phyloP scores from a whole-genome alignment of 2,888 invertebrate genomes.

The Oxystoma pomonae region DNA sequence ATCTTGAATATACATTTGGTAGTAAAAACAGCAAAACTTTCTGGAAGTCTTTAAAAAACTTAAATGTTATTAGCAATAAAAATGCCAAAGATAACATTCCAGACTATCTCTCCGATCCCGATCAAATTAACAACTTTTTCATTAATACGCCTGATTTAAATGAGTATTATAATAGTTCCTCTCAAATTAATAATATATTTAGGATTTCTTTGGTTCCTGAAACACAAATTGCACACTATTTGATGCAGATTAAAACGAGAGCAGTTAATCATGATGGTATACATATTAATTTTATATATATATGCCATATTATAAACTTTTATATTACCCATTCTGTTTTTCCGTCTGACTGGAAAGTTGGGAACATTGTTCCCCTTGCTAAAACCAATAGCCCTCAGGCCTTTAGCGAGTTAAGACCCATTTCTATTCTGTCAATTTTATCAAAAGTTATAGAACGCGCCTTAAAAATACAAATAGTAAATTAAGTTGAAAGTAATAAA shows the following conservation, averaged over 20 bases:
- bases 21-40: neutral
- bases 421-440: neutral
- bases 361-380: too few relatives aligned
- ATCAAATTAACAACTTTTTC: conserved; percentile 3
- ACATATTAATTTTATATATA: neutral
- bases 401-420: neutral
- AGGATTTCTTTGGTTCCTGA: neutral
- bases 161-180: neutral
- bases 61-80: neutral
- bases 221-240: neutral
- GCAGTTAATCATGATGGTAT: conserved; percentile 1
- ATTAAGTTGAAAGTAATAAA: neutral
- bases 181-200: neutral
- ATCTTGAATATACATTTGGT: neutral
- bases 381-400: too few relatives aligned
- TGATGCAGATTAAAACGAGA: neutral
- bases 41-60: conserved; percentile 1
- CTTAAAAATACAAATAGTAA: neutral
- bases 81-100: neutral
- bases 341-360: too few relatives aligned
- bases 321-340: neutral
- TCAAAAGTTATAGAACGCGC: conserved; percentile 5
- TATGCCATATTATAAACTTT: neutral
- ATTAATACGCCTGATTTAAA: neutral
- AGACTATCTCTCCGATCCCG: neutral